Base-by-base conservation (phyloP, 2,888 invertebrate genomes). In the Hedya salicella region DNA sequence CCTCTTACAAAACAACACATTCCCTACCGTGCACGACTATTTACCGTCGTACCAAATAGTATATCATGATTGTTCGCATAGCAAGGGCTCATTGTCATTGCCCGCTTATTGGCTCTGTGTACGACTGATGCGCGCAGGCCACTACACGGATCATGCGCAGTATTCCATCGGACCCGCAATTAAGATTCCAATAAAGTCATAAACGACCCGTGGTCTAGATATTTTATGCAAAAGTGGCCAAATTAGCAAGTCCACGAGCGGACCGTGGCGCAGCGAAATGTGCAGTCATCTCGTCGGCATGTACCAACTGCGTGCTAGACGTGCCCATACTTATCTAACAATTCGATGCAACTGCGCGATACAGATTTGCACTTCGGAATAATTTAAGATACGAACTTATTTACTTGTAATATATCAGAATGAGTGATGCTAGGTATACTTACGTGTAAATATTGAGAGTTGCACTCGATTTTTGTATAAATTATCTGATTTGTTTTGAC, bases 201-300 rank as follows among this genome's bases (percentile, higher is more conserved):
- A 71, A 73, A 78, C 78, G 74, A 73, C 66, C 74, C 71, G 76
- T 83, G 80, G 73, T 81, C 80, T 82, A 82, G 84, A 86, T 87
- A 84, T 73, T 72, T 68, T 71, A 74, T 72, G 71, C 70, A 74
- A 75, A 75, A 69, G 73, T 72, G 69, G 70, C 69, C 74, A 77
- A 75, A 78, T 87, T 81, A 88, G 85, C 70, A 76, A 89, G 76
- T 82, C 88, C 91, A 90, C 90, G 89, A 83, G 91, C 75, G 57
- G 54, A 60, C 61, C 63, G 71, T 83, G 83, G 82, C 85, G 88
- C 78, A 84, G 84, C 69, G 76, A 82, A 84, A 74, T 72, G 68
- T 65, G 70, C 68, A 70, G 65, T 82, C 81, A 82, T 71, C 73
- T 72, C 68, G 68, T 73, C 49, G 76, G 74, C 70, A 81, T 78